Conservation (phyloP, 2,797 vertebrate species). For the Eulemur rubriventer region DNA sequence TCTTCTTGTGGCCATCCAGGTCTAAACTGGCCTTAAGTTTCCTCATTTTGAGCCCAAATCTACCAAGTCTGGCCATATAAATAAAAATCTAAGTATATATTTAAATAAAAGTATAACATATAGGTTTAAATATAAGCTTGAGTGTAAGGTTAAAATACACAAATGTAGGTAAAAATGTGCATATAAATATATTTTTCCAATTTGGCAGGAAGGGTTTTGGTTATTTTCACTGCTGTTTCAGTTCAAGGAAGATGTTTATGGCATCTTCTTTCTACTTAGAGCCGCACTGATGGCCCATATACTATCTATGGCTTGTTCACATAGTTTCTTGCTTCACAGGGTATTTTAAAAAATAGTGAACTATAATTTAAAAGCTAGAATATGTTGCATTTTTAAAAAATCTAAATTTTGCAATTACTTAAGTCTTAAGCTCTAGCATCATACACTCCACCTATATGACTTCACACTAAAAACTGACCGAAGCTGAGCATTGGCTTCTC, state of each 20-base stretch:
- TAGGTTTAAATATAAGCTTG: background rate
- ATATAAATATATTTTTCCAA: background rate
- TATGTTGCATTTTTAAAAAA: background rate
- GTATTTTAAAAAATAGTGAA: background rate
- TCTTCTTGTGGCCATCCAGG: background rate
- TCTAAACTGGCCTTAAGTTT: conserved; percentile 3
- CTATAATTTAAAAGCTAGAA: background rate
- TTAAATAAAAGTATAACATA: background rate
- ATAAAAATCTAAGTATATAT: background rate
- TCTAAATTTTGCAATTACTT: background rate
- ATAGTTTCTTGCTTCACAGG: background rate
- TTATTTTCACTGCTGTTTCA: background rate
- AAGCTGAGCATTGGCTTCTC: background rate
- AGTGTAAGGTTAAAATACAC: background rate
- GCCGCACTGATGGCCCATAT: background rate
- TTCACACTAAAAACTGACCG: background rate
- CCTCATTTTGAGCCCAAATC: background rate
- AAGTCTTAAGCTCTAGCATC: background rate
- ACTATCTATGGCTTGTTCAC: background rate
- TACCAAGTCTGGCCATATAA: background rate
- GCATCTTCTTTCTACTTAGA: background rate
- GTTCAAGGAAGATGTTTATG: background rate
- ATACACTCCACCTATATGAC: no score
- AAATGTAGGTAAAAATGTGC: background rate
- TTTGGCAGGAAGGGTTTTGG: background rate